These are phyloP conservation scores for Jordanella pulchra DNA, from an alignment of 2,797 vertebrate species.

Conservation along the genomic window DNA sequence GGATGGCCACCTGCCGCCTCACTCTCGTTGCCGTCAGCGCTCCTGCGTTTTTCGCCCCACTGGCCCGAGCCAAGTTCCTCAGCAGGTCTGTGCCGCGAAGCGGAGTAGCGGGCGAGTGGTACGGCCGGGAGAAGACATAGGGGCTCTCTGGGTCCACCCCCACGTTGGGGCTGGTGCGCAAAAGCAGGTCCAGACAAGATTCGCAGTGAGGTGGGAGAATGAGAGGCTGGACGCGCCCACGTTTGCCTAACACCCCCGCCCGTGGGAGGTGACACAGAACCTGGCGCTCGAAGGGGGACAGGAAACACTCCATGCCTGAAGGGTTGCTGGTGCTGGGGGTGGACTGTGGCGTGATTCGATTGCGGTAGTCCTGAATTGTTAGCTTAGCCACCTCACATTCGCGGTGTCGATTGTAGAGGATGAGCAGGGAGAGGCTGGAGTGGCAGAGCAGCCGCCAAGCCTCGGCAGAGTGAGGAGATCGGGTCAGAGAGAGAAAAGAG, in stretches of 20 bases:
- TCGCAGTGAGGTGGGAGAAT: conserved; percentile 82
- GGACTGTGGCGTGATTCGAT: conserved; percentile 54
- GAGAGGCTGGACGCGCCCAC: conserved; percentile 78
- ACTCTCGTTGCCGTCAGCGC: conserved; percentile 73
- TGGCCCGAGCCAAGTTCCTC: conserved; percentile 79
- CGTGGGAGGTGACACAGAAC: conserved; percentile 78
- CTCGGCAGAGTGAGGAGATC: conserved; percentile 76
- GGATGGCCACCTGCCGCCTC: conserved; percentile 81
- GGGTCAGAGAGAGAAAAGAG: conserved; percentile 77
- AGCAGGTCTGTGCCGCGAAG: conserved; percentile 83
- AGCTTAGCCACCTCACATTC: conserved; percentile 85
- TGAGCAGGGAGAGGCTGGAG: conserved; percentile 82
- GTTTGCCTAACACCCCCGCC: conserved; percentile 79
- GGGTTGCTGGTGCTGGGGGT: conserved; percentile 27
- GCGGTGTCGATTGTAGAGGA: conserved; percentile 83
- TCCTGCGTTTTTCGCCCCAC: conserved; percentile 78
- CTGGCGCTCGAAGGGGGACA: conserved; percentile 81
- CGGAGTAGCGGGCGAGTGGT: conserved; percentile 82
- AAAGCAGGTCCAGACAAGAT: conserved; percentile 80
- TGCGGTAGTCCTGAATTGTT: conserved; percentile 78
- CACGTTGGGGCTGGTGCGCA: conserved; percentile 80
- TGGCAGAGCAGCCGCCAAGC: conserved; percentile 84
- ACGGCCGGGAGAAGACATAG: conserved; percentile 82
- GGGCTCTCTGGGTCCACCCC: conserved; percentile 83
- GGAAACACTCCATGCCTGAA: conserved; percentile 69